Evolutionary conservation across 2,888 invertebrate genomes (phyloP).

Genomic region (Anarsia innoxiella): DNA sequence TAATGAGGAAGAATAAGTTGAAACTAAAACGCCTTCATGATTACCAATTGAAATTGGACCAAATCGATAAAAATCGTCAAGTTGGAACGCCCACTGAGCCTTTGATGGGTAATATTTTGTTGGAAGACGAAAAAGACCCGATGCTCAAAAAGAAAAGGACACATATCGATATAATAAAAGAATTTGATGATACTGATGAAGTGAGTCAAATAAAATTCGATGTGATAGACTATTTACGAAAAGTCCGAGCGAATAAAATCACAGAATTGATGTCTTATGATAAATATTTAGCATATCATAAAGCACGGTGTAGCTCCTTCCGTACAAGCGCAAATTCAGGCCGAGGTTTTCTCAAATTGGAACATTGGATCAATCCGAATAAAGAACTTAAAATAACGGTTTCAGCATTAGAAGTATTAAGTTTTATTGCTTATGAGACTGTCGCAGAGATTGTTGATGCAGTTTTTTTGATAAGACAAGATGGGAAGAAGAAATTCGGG

Average conservation of each 20-base stretch:
- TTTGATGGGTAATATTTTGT: constrained; percentile 39
- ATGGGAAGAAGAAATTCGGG: constrained; percentile 78
- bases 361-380: constrained; percentile 77
- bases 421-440: constrained; percentile 92
- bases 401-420: constrained; percentile 83
- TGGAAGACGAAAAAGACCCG: constrained; percentile 72
- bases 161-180: constrained; percentile 69
- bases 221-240: constrained; percentile 71
- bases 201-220: constrained; percentile 71
- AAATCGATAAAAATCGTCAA: constrained; percentile 50
- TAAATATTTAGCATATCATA: constrained; percentile 85
- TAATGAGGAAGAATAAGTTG: constrained; percentile 87
- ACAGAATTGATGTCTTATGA: constrained; percentile 68
- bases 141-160: constrained; percentile 55
- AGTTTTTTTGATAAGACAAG: constrained; percentile 86
- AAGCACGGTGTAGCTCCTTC: constrained; percentile 86
- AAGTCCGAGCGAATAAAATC: constrained; percentile 75
- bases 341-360: constrained; percentile 74
- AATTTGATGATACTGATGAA: constrained; percentile 74
- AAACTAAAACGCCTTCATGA: constrained; percentile 85
- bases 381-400: constrained; percentile 77
- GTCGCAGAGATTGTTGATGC: constrained; percentile 92
- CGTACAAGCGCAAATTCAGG: constrained; percentile 61
- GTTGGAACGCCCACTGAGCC: constrained; percentile 34
- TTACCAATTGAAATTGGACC: constrained; percentile 78